Evolutionary conservation across 2,888 invertebrate genomes (phyloP), one percentile per base, ranked within the genome.

Genomic region (Sminthurinus aureus): DNA sequence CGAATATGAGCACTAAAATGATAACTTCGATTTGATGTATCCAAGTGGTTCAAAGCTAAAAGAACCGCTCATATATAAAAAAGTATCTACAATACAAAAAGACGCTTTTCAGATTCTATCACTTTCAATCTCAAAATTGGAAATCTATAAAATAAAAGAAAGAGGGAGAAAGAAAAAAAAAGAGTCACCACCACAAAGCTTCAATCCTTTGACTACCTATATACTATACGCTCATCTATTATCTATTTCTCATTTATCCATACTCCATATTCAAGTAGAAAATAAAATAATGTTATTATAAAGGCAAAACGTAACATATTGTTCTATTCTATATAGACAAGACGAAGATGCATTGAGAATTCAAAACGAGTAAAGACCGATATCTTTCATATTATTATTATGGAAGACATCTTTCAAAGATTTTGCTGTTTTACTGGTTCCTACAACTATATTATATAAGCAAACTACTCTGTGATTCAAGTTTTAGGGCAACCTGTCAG

Each of bases 51-150:
- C 20, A 18, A 66, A 66, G 66, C 66, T 18, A 66, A 66, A 15
- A 66, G 6, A 15, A 66, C 9, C 15, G 9, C 58, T 58, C 58
- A 38, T 38, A 38, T 38, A 38, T n/a, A 38, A 38, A 38, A 38
- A 38, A 38, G 38, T 1, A 38, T 38, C 38, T 38, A 38, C 38
- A 38, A 38, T 38, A 38, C 38, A 38, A 38, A 38, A 38, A 3
- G 20, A n/a, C 67, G 11, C 12, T 22, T 26, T 9, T 0, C 52
- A 51, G 51, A 12, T 75, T 75, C 75, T 50, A 75, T 75, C 75
- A 75, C 75, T 75, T 75, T 75, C 75, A 12, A 75, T 75, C 75
- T 75, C 51, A 38, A 75, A 22, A 58, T 58, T 26, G 71, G 24
- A 71, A 71, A 20, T 58, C 58, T 58, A 58, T 58, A 58, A 2